These are phyloP conservation scores for Chascanopsetta lugubris DNA, from an alignment of 2,113 vertebrate species.

Conservation along the genomic window DNA sequence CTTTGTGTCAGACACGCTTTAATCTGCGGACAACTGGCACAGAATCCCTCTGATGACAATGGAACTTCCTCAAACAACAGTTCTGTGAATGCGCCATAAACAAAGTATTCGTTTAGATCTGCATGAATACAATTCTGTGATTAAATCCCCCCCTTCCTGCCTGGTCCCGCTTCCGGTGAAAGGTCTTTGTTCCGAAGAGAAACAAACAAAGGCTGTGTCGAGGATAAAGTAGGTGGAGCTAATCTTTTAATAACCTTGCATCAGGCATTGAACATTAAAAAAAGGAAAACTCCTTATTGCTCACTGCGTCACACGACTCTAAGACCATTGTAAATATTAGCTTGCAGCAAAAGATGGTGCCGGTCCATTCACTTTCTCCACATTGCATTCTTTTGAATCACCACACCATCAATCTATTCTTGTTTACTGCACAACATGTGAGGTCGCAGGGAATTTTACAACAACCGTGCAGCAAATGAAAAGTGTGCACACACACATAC, in stretches of 20 bases:
- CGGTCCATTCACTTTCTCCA: slow-evolving; percentile 29
- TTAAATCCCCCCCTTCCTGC: slow-evolving; percentile 42
- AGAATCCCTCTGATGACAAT: neutral
- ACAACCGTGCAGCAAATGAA: slow-evolving; percentile 31
- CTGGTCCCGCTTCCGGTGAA: slow-evolving; percentile 31
- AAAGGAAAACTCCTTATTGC: slow-evolving; percentile 42
- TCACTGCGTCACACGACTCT: slow-evolving; percentile 37
- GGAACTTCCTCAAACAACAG: neutral
- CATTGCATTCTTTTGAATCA: slow-evolving; percentile 26
- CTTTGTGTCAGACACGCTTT: neutral
- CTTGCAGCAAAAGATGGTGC: slow-evolving; percentile 33
- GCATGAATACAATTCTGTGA: slow-evolving; percentile 41
- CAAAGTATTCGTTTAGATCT: slow-evolving; percentile 26
- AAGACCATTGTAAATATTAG: slow-evolving; percentile 55
- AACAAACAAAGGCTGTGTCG: slow-evolving; percentile 76
- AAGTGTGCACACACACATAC: slow-evolving; percentile 8
- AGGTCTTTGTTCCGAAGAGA: slow-evolving; percentile 66
- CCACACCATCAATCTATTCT: slow-evolving; percentile 26
- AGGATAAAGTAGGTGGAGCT: slow-evolving; percentile 75
- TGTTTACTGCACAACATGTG: slow-evolving; percentile 29
- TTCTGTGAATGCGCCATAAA: slow-evolving; percentile 26
- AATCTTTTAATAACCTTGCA: slow-evolving; percentile 83
- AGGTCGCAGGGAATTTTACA: slow-evolving; percentile 42
- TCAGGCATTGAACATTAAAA: slow-evolving; percentile 54
- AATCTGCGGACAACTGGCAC: neutral